Evolutionary conservation across 2,888 invertebrate genomes (phyloP), one percentile per base, ranked within the genome.

Genomic region (Aphidoletes aphidimyza): DNA sequence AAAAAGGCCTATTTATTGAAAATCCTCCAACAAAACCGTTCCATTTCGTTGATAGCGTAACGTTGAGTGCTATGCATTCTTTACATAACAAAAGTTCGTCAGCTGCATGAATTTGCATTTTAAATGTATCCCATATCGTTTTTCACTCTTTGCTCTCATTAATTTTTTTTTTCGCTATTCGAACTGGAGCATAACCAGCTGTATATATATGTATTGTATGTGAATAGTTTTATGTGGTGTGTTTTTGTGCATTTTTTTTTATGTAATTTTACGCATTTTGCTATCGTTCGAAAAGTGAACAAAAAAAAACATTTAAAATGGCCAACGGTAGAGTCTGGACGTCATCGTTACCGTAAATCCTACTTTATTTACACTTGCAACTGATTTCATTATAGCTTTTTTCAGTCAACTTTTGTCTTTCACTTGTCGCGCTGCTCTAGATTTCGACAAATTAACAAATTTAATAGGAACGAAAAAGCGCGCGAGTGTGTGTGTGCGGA

Each of bases 21-120:
- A 69, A 69, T 30, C 19, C 0, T 30, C 69, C 30, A 14, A 69
- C 69, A 69, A 69, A 54, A 54, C 22, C 19, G 30, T 69, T 69
- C 69, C 69, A 34, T 69, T 69, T 14, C 14, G 30, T 69, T 69
- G 69, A 69, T 69, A 69, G n/a, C 69, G 69, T 30, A 69, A 69
- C 34, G 26, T 69, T 69, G 0, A n/a, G 69, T 30, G 34, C 26
- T 30, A 69, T 30, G 30, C 69, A 69, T 30, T n/a, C 26, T 69
- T 30, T 54, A 54, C 22, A 26, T 11, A 11, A 14, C 30, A 30
- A 69, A 69, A 69, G 30, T 69, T 69, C 30, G 69, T 69, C 69
- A 69, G 69, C 69, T 69, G 69, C 69, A 69, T 69, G 69, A 69
- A 69, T 69, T 69, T 69, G 69, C 69, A 69, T 69, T 69, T 69